Evolutionary conservation across 1,140 invertebrate genomes (phyloP).

Genomic region (Pseudomyrmex dendroicus): DNA sequence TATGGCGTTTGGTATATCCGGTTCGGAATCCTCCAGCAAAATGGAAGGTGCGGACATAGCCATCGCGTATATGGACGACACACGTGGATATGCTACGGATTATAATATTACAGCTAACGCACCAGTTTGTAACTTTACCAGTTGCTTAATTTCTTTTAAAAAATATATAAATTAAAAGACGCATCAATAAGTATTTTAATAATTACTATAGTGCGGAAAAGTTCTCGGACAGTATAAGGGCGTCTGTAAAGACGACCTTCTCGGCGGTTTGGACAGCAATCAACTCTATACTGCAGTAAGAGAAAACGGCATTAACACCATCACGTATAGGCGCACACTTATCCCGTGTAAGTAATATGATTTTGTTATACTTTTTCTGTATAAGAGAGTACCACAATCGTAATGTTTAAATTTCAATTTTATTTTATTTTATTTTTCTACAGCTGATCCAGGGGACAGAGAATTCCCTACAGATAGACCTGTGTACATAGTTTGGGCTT

Average conservation of each 20-base stretch:
- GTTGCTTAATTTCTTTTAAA: background rate
- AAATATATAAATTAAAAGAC: background rate
- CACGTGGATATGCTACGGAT: constrained; percentile 90
- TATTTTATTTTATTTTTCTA: constrained; percentile 62
- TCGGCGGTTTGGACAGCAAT: constrained; percentile 92
- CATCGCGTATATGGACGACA: constrained; percentile 90
- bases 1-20: constrained; percentile 95
- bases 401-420: background rate
- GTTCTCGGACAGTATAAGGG: constrained; percentile 93
- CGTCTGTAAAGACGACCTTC: constrained; percentile 92
- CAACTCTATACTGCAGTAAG: constrained; percentile 90
- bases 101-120: constrained; percentile 94
- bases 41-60: constrained; percentile 95
- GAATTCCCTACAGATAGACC: constrained; percentile 88
- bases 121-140: constrained; percentile 86
- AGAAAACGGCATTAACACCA: constrained; percentile 90
- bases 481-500: constrained; percentile 93
- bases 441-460: constrained; percentile 92
- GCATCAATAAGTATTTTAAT: constrained; percentile 3
- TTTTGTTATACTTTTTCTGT: background rate
- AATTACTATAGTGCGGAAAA: constrained; percentile 90
- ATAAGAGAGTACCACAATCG: background rate
- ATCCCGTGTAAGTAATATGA: constrained; percentile 87
- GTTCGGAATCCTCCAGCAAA: constrained; percentile 88
- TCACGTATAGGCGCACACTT: constrained; percentile 91